Conservation (phyloP, 2,113 vertebrate species). For the Thalassoma bifasciatum region DNA sequence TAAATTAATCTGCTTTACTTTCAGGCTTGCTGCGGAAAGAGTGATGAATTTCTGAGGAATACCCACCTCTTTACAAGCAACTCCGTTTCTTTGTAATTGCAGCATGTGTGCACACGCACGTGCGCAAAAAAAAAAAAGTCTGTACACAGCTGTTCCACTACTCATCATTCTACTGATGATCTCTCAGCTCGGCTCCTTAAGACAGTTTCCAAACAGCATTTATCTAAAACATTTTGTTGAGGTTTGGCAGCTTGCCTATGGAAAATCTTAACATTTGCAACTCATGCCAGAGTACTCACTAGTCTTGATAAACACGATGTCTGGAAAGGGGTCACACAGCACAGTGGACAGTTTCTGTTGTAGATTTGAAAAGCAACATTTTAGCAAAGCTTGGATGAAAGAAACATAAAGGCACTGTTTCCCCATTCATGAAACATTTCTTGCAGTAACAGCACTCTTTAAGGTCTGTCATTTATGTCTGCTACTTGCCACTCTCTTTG, state of each 20-base stretch:
- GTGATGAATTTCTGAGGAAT: slow-evolving; percentile 29
- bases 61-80: slow-evolving; percentile 41
- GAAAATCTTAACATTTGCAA: slow-evolving; percentile 76
- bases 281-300: slow-evolving; percentile 55
- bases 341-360: not conserved
- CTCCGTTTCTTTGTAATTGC: not conserved
- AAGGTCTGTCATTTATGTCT: slow-evolving; percentile 51
- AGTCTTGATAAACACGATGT: slow-evolving; percentile 68
- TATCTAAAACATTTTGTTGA: slow-evolving; percentile 66
- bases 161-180: slow-evolving; percentile 42
- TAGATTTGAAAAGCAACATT: slow-evolving; percentile 11
- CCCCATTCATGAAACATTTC: slow-evolving; percentile 23
- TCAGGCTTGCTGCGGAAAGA: not conserved
- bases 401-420: slow-evolving; percentile 27
- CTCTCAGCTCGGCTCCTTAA: slow-evolving; percentile 47
- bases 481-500: slow-evolving; percentile 62
- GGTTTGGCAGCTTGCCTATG: slow-evolving; percentile 69
- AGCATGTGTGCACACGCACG: not conserved
- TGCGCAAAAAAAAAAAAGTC: slow-evolving; percentile 2
- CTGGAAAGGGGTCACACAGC: slow-evolving; percentile 15
- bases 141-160: slow-evolving; percentile 26
- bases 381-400: slow-evolving; percentile 34
- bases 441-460: slow-evolving; percentile 28
- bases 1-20: too few species aligned
- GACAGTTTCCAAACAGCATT: slow-evolving; percentile 62